Evolutionary conservation across 2,113 vertebrate species (phyloP), one percentile per base, ranked within the genome.

Genomic region (Malurus melanocephalus): DNA sequence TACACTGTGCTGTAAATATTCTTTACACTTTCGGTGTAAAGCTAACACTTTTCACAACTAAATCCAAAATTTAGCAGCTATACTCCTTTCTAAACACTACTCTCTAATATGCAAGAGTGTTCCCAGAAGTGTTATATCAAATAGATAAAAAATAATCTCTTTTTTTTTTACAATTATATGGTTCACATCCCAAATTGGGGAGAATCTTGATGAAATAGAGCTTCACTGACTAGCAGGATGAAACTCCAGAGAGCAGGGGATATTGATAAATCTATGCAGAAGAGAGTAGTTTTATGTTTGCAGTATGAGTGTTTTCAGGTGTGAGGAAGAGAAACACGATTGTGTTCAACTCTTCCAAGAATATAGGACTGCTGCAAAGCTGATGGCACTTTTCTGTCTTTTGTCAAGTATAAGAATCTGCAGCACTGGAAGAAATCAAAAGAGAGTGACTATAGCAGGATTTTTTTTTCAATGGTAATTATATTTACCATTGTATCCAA

Each of bases 281-380:
- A 87, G 2, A 0, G 0, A 11, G 33, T 5, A 67, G 9, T 3
- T 60, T 27, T 72, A 7, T 33, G 10, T 61, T 75, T 72, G 13
- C 8, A 64, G 14, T 61, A 27, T 13, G 17, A 4, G 38, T 38
- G 38, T 38, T 38, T 38, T 38, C 22, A 76, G 24, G 45, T 0
- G 1, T 10, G 42, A 85, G 14, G 27, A 67, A 78, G 3, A n/a
- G 13, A 81, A n/a, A 60, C 22, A 35, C 1, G 35, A 12, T 1
- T 30, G 3, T 1, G 6, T 48, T 3, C 3, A 30, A 13, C 3
- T 57, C 9, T 46, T 59, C 14, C 12, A 38, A 69, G 15, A 38
- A 20, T 38, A 32, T 3, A 42, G 33, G 20, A 53, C 32, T 56
- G 12, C 11, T 56, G 22, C 27, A 89, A 33, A 73, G 15, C 5